Base-by-base conservation (phyloP, 2,113 vertebrate species). In the Cyanistes caeruleus region DNA sequence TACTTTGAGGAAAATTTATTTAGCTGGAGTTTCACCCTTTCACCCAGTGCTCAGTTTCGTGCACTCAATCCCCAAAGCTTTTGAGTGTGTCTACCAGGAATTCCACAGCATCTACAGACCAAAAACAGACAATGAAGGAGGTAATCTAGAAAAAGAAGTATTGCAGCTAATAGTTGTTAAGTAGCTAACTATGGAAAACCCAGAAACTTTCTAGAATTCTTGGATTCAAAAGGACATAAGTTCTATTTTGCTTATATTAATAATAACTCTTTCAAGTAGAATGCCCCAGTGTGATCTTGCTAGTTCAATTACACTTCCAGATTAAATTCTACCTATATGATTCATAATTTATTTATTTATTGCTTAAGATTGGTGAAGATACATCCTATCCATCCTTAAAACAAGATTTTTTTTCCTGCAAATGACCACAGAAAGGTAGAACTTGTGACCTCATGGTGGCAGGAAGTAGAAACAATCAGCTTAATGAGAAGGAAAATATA, bases 21-120 rank as follows among this genome's bases (percentile, higher is more conserved):
- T 97, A 98, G 51, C 90, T 98, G 80, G 98, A 98, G 85, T 96
- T 99, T 62, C 98, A 99, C 41, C 97, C 98, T 39, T 98, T 98
- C 16, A 39, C 39, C 39, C 39, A 39, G 39, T 39, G 39, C 97
- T 99, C 65, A 97, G 94, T 72, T 95, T 98, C 79, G 91, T 95
- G 7, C 90, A 95, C 7, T 92, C 89, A 23, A 90, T 98, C 59
- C 97, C 97, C 84, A 84, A 96, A 58, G 76, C 84, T 53, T 96
- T 98, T 5, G 70, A 96, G 41, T 92, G 73, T 46, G 80, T 98
- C 76, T 96, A 97, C 44, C 74, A 75, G 28, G 98, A 98, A 84
- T 98, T 98, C 62, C 92, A 89, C 75, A 95, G 82, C 53, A 93
- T 95, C 81, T 96, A 78, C 79, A 92, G 90, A 78, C 90, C 92